phyloP scores from a whole-genome alignment of 2,888 invertebrate genomes.

The Resseliella maxima region DNA sequence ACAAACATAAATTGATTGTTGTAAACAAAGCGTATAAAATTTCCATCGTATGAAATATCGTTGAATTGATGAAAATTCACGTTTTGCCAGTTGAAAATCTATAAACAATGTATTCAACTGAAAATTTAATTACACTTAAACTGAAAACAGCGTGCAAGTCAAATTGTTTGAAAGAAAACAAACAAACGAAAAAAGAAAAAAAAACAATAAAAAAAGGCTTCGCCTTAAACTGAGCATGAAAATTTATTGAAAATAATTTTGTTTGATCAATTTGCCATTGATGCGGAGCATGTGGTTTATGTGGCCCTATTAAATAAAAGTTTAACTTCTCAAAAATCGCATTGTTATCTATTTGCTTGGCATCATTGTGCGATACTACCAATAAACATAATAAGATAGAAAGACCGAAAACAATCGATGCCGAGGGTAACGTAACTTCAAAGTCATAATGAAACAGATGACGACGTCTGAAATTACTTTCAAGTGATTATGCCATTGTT shows the following conservation, averaged over 20 bases:
- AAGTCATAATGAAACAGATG: conserved; percentile 32
- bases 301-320: neutral
- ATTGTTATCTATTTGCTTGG: neutral
- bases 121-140: too few relatives aligned
- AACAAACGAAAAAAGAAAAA: too few relatives aligned
- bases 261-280: neutral
- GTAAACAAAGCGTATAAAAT: neutral
- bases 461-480: neutral
- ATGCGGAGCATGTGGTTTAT: neutral
- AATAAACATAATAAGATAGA: neutral
- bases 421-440: conserved; percentile 8
- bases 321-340: neutral
- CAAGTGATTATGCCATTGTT: conserved; percentile 44
- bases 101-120: too few relatives aligned
- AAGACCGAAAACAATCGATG: neutral
- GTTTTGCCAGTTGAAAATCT: neutral
- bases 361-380: neutral
- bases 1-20: neutral
- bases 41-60: neutral
- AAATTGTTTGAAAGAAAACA: too few relatives aligned
- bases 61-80: neutral
- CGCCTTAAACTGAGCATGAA: neutral
- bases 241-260: neutral
- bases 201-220: neutral
- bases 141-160: too few relatives aligned